Conservation (phyloP, 2,888 invertebrate genomes). For the Coelopa pilipes region DNA sequence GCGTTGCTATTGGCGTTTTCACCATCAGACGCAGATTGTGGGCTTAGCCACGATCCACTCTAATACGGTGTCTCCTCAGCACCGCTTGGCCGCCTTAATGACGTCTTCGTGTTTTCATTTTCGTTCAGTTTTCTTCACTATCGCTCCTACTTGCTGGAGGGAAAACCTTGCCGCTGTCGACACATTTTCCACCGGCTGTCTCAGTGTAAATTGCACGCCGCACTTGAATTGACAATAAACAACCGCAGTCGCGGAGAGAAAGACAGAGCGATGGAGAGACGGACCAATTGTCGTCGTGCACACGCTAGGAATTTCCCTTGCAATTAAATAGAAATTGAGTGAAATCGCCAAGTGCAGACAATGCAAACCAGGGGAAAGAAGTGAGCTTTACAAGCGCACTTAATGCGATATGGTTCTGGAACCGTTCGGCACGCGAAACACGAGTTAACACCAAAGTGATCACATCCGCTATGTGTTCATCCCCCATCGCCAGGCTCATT, state of each 20-base stretch:
- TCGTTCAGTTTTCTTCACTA: slow-evolving; percentile 4
- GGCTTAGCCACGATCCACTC: no score
- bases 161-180: neutral
- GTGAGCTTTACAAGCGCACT: neutral
- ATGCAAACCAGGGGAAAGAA: neutral
- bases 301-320: neutral
- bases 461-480: no score
- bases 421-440: no score
- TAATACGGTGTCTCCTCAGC: no score
- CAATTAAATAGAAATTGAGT: slow-evolving; percentile 2
- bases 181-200: slow-evolving; percentile 12
- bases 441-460: no score
- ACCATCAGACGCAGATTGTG: no score
- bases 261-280: neutral
- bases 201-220: neutral
- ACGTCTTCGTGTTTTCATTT: slow-evolving; percentile 29
- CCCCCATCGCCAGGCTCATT: no score
- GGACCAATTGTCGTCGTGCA: neutral
- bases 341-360: neutral
- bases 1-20: no score
- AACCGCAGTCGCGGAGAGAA: neutral
- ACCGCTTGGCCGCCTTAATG: neutral
- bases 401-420: neutral
- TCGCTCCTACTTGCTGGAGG: neutral
- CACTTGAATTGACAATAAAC: neutral